Evolutionary conservation across 1,140 invertebrate species (phyloP).

Genomic region (Drosophila watanabei): DNA sequence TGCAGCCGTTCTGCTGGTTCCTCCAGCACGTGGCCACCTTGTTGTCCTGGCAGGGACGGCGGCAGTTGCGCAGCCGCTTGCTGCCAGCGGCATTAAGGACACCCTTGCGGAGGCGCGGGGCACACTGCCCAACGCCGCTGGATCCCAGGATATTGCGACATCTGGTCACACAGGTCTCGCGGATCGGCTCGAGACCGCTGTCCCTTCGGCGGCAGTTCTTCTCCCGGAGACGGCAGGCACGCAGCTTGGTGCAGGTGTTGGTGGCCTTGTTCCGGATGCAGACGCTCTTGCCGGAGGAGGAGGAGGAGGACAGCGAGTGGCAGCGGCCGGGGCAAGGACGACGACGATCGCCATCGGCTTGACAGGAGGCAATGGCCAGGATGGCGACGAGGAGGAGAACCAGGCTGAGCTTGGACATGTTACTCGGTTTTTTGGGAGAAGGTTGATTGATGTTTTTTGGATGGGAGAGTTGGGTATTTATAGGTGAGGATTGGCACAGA

Average conservation of each 20-base stretch:
- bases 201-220: conserved; percentile 57
- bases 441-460: conserved; percentile 10
- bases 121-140: conserved; percentile 52
- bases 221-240: conserved; percentile 58
- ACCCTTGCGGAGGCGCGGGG: background rate
- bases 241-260: conserved; percentile 61
- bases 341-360: conserved; percentile 33
- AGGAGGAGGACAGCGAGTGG: conserved; percentile 6
- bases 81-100: background rate
- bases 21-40: conserved; percentile 54
- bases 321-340: conserved; percentile 52
- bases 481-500: background rate
- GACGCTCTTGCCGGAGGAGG: conserved; percentile 21
- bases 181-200: conserved; percentile 22
- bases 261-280: conserved; percentile 45
- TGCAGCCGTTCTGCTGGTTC: conserved; percentile 23
- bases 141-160: conserved; percentile 45
- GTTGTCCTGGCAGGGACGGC: conserved; percentile 21
- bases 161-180: conserved; percentile 8
- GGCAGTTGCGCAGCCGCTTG: conserved; percentile 38
- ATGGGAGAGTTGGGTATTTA: conserved; percentile 1
- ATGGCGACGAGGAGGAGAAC: conserved; percentile 36
- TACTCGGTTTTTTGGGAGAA: background rate
- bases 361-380: conserved; percentile 17
- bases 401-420: conserved; percentile 64